Conservation (phyloP, 2,113 vertebrate genomes). For the Podilymbus podiceps region DNA sequence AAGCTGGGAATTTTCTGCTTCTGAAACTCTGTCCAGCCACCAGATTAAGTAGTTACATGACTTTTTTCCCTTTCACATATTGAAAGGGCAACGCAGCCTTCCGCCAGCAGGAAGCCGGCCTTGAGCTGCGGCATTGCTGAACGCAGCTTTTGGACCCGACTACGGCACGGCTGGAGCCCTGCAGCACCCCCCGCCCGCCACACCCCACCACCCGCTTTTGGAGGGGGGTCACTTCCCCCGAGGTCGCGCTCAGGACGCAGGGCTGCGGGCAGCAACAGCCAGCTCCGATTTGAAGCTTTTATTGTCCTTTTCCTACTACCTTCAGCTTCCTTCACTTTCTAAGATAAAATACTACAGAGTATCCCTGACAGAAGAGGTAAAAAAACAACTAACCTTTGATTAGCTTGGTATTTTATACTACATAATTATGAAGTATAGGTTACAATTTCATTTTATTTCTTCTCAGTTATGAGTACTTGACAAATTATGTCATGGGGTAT, state of each 20-base stretch:
- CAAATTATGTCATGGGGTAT: background rate
- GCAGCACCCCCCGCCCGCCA: background rate
- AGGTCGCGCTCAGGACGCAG: background rate
- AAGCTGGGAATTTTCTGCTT: background rate
- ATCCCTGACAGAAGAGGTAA: background rate
- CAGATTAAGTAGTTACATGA: background rate
- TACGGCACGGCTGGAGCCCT: background rate
- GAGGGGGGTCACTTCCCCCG: background rate
- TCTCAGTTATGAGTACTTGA: background rate
- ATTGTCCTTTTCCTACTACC: background rate
- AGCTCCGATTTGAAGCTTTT: background rate
- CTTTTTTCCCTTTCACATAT: background rate
- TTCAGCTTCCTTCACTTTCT: background rate
- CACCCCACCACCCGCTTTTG: background rate
- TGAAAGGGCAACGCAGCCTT: background rate
- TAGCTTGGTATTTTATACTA: background rate
- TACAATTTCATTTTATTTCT: background rate
- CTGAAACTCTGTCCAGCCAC: background rate
- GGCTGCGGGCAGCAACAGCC: background rate
- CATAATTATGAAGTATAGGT: background rate
- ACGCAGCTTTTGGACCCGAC: rapidly evolving
- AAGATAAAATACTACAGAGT: background rate
- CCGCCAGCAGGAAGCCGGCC: background rate
- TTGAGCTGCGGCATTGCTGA: background rate
- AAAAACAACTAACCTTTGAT: background rate